phyloP scores from a whole-genome alignment of 1,140 invertebrate species.

The Trichomalopsis sarcophagae region DNA sequence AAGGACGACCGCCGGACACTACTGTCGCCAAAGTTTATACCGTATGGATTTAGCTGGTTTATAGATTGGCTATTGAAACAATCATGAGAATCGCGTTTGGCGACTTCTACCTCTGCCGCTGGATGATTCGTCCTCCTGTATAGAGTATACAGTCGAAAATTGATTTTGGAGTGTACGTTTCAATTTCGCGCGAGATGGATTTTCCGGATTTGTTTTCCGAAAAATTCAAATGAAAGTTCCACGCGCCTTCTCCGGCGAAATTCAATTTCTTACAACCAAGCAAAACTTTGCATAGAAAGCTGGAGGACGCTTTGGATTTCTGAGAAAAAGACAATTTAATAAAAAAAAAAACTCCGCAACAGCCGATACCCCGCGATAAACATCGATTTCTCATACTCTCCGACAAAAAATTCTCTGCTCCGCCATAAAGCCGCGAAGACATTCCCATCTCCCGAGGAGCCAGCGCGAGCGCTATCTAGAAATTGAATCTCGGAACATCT shows the following conservation, averaged over 20 bases:
- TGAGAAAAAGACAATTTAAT: neutral
- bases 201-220: neutral
- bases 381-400: neutral
- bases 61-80: neutral
- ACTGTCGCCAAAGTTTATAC: neutral
- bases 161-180: neutral
- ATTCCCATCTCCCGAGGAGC: too few species aligned
- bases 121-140: too few species aligned
- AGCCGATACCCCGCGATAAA: neutral
- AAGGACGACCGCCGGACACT: neutral
- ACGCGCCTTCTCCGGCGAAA: too few species aligned
- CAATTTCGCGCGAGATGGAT: neutral
- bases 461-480: neutral
- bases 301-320: neutral
- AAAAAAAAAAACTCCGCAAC: neutral
- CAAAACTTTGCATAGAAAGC: neutral
- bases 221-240: neutral
- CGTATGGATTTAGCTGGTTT: neutral
- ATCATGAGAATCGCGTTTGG: neutral
- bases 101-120: neutral
- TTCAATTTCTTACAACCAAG: too few species aligned
- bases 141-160: neutral
- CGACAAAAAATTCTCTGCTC: neutral
- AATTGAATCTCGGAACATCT: constrained; percentile 1
- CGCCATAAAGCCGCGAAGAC: neutral